These are phyloP conservation scores for Hypselothyrea guttata DNA, from an alignment of 2,888 invertebrate genomes.

Conservation along the genomic window DNA sequence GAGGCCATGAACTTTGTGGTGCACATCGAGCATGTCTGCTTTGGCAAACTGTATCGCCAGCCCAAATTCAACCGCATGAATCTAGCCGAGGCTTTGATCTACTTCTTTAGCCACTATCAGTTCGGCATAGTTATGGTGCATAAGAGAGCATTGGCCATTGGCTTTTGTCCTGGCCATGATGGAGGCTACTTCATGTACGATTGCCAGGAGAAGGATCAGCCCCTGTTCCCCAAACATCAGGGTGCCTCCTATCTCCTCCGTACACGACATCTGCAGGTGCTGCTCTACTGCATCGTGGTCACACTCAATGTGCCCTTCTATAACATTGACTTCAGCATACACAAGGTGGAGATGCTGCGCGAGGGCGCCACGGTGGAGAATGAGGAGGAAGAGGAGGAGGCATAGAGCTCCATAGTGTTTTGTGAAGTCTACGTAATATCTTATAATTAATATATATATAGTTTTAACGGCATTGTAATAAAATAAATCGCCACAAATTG, in stretches of 20 bases:
- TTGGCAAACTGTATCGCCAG: constrained; percentile 85
- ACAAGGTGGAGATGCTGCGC: constrained; percentile 75
- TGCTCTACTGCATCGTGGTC: constrained; percentile 86
- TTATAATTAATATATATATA: constrained; percentile 10
- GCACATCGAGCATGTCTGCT: constrained; percentile 84
- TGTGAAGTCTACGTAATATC: constrained; percentile 16
- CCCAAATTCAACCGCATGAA: constrained; percentile 84
- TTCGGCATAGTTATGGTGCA: constrained; percentile 85
- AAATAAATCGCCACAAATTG: too few relatives aligned
- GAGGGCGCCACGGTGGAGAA: constrained; percentile 60
- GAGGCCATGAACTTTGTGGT: constrained; percentile 85
- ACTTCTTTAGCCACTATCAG: constrained; percentile 84
- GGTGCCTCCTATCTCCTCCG: constrained; percentile 85
- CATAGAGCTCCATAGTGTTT: constrained; percentile 5
- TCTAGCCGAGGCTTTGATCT: constrained; percentile 85
- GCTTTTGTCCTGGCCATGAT: constrained; percentile 79
- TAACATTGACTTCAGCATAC: constrained; percentile 84
- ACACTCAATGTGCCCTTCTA: constrained; percentile 85
- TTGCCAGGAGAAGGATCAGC: constrained; percentile 85
- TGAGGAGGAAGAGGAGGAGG: constrained; percentile 59
- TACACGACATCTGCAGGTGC: constrained; percentile 84
- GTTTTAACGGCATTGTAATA: constrained; percentile 27
- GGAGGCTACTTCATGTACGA: constrained; percentile 87
- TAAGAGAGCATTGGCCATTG: constrained; percentile 84
- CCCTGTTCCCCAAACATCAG: constrained; percentile 85